Conservation (phyloP, 1,140 invertebrate species). For the Caenorhabditis latens region DNA sequence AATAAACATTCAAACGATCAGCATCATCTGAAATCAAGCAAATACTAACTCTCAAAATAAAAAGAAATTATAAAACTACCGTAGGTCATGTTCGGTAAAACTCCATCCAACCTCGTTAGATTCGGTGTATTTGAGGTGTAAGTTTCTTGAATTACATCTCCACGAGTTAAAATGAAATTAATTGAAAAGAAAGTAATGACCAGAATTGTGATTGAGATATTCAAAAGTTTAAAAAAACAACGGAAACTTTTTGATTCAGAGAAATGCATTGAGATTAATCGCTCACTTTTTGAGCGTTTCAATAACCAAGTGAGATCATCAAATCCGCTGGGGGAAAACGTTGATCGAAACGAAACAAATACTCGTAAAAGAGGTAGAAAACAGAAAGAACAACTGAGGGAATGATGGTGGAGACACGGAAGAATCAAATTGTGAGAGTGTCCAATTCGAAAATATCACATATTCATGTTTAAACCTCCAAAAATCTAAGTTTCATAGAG, state of each 20-base stretch:
- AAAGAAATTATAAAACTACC: background rate
- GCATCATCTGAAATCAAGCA: constrained; percentile 16
- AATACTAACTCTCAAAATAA: background rate
- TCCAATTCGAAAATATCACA: no score
- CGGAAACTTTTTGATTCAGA: background rate
- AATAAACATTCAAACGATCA: background rate
- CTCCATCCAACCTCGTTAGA: background rate
- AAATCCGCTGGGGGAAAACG: background rate
- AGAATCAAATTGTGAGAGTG: no score
- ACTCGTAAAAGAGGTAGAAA: no score
- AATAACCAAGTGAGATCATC: background rate
- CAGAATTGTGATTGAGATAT: constrained; percentile 26
- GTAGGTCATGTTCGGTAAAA: constrained; percentile 7
- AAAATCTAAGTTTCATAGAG: no score
- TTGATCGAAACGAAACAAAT: no score
- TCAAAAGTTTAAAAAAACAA: constrained; percentile 22
- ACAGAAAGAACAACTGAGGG: no score
- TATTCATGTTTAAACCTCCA: no score
- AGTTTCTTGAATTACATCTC: background rate
- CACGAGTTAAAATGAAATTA: background rate
- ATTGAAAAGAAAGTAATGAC: background rate
- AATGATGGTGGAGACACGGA: no score
- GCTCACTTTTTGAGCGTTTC: constrained; percentile 10
- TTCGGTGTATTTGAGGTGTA: background rate
- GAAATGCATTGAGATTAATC: background rate